These are phyloP conservation scores for Trissonchulus latispiculum DNA, from an alignment of 2,888 invertebrate species.

Conservation along the genomic window DNA sequence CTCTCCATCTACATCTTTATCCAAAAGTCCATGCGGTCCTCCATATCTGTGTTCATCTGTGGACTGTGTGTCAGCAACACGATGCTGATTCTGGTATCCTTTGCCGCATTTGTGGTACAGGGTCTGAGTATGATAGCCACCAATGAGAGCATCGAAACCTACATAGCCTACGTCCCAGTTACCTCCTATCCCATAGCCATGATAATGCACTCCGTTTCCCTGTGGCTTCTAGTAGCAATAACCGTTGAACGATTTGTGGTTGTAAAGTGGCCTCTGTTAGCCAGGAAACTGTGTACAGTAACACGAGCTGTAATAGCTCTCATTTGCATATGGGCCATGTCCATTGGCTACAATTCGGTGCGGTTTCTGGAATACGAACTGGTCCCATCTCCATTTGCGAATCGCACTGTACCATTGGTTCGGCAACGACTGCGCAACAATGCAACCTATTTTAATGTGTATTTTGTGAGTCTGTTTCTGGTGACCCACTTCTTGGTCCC, in stretches of 20 bases:
- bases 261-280: slow-evolving; percentile 11
- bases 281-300: slow-evolving; percentile 7
- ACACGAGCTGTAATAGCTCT: background rate
- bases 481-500: slow-evolving; percentile 7
- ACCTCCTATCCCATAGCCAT: slow-evolving; percentile 4
- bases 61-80: background rate
- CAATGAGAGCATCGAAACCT: background rate
- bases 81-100: background rate
- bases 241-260: slow-evolving; percentile 12
- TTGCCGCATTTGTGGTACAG: background rate
- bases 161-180: background rate
- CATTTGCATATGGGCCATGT: background rate
- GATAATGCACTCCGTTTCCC: background rate
- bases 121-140: background rate
- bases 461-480: background rate
- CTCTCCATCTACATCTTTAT: background rate
- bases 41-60: background rate
- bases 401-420: background rate
- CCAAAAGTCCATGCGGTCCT: slow-evolving; percentile 8
- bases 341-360: slow-evolving; percentile 1
- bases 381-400: background rate
- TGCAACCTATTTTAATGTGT: background rate
- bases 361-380: slow-evolving; percentile 2
- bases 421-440: background rate
- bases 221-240: slow-evolving; percentile 7